Percentiles rank a stretch among this genome's conserved stretches.
Conservation (phyloP, 92 coral and sea anemone species). For the Blastomussa wellsi region DNA sequence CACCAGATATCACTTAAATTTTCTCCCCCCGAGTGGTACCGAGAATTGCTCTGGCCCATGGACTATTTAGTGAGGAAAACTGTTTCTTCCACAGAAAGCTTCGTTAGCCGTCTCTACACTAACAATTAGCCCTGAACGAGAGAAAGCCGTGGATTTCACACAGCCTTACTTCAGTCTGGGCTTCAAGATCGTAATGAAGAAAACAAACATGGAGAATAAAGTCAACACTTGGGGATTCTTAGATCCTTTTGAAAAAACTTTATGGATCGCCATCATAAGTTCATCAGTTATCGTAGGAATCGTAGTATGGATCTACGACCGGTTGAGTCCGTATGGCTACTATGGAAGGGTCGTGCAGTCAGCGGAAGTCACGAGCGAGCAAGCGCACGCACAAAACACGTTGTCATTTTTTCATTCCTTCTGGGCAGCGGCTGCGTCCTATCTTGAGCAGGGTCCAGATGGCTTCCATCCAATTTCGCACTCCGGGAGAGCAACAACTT, state of each 20-base stretch:
- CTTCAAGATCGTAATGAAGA: slow-evolving; percentile 77
- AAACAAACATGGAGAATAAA: slow-evolving; percentile 53
- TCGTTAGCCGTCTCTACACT: slow-evolving; percentile 79
- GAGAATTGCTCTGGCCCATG: no score
- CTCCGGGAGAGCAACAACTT: slow-evolving; percentile 72
- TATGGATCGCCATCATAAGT: slow-evolving; percentile 78
- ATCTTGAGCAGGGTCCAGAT: slow-evolving; percentile 85
- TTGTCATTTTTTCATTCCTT: slow-evolving; percentile 74
- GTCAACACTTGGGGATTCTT: slow-evolving; percentile 85
- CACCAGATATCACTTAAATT: no score
- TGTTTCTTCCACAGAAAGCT: slow-evolving; percentile 54
- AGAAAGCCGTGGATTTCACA: slow-evolving; percentile 78
- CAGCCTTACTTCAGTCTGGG: slow-evolving; percentile 85
- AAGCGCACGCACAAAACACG: slow-evolving; percentile 63
- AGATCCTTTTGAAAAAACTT: slow-evolving; percentile 76
- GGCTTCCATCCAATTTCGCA: slow-evolving; percentile 75
- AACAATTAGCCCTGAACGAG: slow-evolving; percentile 81
- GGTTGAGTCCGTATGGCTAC: slow-evolving; percentile 83
- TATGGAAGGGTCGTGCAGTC: slow-evolving; percentile 82
- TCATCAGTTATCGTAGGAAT: slow-evolving; percentile 69
- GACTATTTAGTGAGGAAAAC: not conserved
- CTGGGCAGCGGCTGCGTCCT: slow-evolving; percentile 88
- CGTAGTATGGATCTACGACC: slow-evolving; percentile 68
- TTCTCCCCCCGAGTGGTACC: no score
- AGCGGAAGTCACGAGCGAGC: slow-evolving; percentile 59